These are phyloP conservation scores for Spisula solida DNA, from an alignment of 2,888 invertebrate genomes.

Conservation along the genomic window DNA sequence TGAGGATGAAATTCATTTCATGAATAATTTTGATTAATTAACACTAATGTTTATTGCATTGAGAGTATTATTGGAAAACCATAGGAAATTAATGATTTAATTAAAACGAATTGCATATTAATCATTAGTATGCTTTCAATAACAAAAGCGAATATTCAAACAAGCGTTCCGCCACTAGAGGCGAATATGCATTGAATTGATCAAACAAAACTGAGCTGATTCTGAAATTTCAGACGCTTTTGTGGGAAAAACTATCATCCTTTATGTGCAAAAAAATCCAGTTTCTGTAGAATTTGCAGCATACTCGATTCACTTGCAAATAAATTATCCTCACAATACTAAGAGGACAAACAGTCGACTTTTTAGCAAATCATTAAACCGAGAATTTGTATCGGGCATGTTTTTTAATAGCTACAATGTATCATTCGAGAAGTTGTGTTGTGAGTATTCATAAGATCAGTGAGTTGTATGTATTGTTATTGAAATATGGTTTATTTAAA, in stretches of 20 bases:
- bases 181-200: background rate
- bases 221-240: conserved; percentile 9
- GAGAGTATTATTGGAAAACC: conserved; percentile 1
- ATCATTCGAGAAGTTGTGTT: background rate
- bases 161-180: background rate
- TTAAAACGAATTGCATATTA: conserved; percentile 9
- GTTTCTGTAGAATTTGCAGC: background rate
- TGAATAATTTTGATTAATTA: conserved; percentile 20
- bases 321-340: background rate
- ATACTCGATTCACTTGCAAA: conserved; percentile 14
- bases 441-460: background rate
- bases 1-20: background rate
- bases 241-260: conserved; percentile 7
- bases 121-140: conserved; percentile 8
- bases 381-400: background rate
- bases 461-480: conserved; percentile 4
- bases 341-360: background rate
- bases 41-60: background rate
- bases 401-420: background rate
- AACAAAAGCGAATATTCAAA: conserved; percentile 7
- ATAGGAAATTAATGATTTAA: background rate
- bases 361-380: background rate
- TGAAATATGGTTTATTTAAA: background rate
- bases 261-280: conserved; percentile 5
- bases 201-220: background rate